Evolutionary conservation across 1,140 invertebrate species (phyloP), one percentile per base, ranked within the genome.

Genomic region (Rhyzopertha dominica): DNA sequence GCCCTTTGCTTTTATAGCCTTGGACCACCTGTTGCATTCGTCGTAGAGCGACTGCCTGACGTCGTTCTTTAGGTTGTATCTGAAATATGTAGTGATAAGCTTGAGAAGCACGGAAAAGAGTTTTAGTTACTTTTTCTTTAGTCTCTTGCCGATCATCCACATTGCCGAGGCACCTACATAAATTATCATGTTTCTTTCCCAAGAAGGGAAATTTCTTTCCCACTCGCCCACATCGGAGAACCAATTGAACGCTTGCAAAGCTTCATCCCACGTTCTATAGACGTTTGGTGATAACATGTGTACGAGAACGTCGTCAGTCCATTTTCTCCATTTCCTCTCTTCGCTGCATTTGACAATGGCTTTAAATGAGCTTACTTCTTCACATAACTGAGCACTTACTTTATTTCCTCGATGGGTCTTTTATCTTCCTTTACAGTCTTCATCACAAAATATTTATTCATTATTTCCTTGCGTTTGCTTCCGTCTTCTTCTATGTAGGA

Each of bases 381-480:
- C 14, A 36, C 14, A 24, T 30, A 53, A 20, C 28, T 44, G 31
- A 43, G 42, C 4, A 77, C 79, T 79, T 69, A 87, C 84, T 70
- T 66, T 50, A 87, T 74, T 9, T 74, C 66, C 47, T 83, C 72
- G 45, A 79, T 73, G 13, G 75, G 71, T 44, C 68, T 68, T 23
- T 72, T 63, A 54, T 76, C 13, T 38, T 40, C 5, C 24, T 34
- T 24, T 32, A 40, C 24, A 36, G 24, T 37, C 18, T 12, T 32
- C 93, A 98, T 98, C 0, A 98, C 63, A 62, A 90, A 96, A 70
- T 98, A 98, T 68, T 88, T 91, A 67, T 99, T 98, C 54, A 93
- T 77, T 50, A 94, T 85, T 61, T 95, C 90, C 31, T 73, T 74
- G 40, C 80, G 77, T 23, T 76, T 70, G 34, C 79, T 78, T 13